Percentiles rank a stretch among this genome's conserved stretches.
Evolutionary conservation across 2,797 vertebrate species (phyloP).

Genomic region (Melanotaenia nigrans): DNA sequence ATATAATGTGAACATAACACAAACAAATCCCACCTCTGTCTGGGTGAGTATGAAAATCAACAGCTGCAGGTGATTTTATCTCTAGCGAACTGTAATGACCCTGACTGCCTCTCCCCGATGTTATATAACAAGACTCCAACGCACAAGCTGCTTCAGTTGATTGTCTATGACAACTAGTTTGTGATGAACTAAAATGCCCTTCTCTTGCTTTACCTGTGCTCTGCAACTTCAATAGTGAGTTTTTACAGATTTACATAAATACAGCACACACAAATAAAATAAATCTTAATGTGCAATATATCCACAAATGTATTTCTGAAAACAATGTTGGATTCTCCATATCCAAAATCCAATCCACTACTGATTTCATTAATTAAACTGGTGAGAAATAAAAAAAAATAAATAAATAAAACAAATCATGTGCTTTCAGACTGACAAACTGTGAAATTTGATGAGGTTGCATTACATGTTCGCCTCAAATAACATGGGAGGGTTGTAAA

Average conservation of each 20-base stretch:
- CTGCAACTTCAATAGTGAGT: background rate
- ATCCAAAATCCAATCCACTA: background rate
- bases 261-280: background rate
- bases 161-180: conserved; percentile 59
- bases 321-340: background rate
- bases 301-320: background rate
- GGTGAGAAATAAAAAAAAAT: background rate
- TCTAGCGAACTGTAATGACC: conserved; percentile 29
- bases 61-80: conserved; percentile 44
- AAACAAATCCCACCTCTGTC: conserved; percentile 12
- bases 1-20: conserved; percentile 3
- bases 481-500: too few species aligned
- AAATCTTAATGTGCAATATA: background rate
- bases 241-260: background rate
- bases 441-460: too few species aligned
- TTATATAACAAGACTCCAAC: conserved; percentile 41
- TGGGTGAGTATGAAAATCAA: conserved; percentile 26
- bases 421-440: too few species aligned
- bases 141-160: conserved; percentile 48
- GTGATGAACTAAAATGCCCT: conserved; percentile 38
- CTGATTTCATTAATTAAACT: background rate
- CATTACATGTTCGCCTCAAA: too few species aligned
- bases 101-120: conserved; percentile 28
- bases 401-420: background rate
- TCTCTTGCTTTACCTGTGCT: conserved; percentile 19